Evolutionary conservation across 2,113 vertebrate species (phyloP), one percentile per base, ranked within the genome.

Genomic region (Stegostoma tigrinum): DNA sequence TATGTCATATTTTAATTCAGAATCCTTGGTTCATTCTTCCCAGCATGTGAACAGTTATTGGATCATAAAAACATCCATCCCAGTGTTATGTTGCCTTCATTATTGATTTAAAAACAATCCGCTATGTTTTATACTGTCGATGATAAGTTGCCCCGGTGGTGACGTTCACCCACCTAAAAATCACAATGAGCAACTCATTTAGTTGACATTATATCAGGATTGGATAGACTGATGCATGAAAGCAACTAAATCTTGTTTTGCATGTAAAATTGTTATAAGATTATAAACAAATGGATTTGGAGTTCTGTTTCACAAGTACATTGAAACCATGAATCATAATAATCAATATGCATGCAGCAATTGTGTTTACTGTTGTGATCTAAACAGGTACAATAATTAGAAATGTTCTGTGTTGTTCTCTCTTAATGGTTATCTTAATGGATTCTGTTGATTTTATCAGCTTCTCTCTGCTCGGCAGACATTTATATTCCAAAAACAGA

Each of bases 391-490:
- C 34, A 45, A 95, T 52, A 95, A 95, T 72, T 95, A 95, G 94
- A 75, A 52, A 95, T 95, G 0, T 45, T 72, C 45, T 72, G 6
- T 12, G 55, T 61, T 12, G 55, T 61, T 0, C 89, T 38, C 30
- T 64, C 52, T 64, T 24, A 72, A 23, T 27, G 17, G 66, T 70
- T 95, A 95, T 95, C 94, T 95, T 95, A 95, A 95, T 95, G 42
- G 67, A 95, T 52, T 95, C 94, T 72, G 94, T 95, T 95, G 94
- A 72, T 95, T 95, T 45, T 61, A 61, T 2, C 45, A 34, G 3
- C 10, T 95, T 95, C 42, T 72, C 52, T 52, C 68, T 72, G n/a
- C 38, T 68, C 94, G 7, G 30, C 42, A 72, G 67, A 27, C 19
- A 95, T 95, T 68, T 72, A 67, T 72, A 72, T 95, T 72, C 94